Base-by-base conservation (phyloP, 2,797 vertebrate genomes). In the Apogon hyalosoma region DNA sequence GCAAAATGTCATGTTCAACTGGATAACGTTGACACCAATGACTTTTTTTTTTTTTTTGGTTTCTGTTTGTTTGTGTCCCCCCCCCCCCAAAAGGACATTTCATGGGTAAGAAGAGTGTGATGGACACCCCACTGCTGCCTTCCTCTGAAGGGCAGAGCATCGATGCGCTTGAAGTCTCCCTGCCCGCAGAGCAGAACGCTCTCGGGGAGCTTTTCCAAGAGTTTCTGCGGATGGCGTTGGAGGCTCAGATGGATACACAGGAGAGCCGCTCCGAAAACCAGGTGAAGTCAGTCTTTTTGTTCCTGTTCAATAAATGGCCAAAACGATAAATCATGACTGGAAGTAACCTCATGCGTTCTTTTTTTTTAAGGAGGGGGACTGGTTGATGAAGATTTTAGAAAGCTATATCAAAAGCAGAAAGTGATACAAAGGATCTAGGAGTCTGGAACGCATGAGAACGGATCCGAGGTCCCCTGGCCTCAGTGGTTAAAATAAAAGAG, bases 81-180 rank as follows among this genome's bases (percentile, higher is more conserved):
- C n/a, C n/a, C n/a, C n/a, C n/a, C n/a, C 21, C 3, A 24, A 1
- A 69, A 91, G 97, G 97, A 62, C 96, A 97, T 84, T 98, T 98
- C 86, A 98, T 98, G 97, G 96, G 96, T 4, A 98, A 98, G 91
- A 98, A 97, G 82, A 98, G 95, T 0, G 82, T 93, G 18, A 51
- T 85, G 7, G 92, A 94, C n/a, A 46, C 80, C 39, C 88, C 92
- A 0, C 73, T 75, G 59, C 77, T 94, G 71, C 91, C 90, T 7
- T 48, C 89, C 1, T 80, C 75, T 0, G 87, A 88, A 50, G 85
- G 83, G 2, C 85, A 87, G 6, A 85, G 77, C 0, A 9, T 68
- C 7, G 89, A 73, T n/a, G 77, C 79, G 0, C 71, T 86, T 69
- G 87, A 92, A 0, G 1, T 79, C 38, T 69, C 56, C 15, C 79